phyloP scores from a whole-genome alignment of 2,113 vertebrate genomes.

The Neotoma lepida region DNA sequence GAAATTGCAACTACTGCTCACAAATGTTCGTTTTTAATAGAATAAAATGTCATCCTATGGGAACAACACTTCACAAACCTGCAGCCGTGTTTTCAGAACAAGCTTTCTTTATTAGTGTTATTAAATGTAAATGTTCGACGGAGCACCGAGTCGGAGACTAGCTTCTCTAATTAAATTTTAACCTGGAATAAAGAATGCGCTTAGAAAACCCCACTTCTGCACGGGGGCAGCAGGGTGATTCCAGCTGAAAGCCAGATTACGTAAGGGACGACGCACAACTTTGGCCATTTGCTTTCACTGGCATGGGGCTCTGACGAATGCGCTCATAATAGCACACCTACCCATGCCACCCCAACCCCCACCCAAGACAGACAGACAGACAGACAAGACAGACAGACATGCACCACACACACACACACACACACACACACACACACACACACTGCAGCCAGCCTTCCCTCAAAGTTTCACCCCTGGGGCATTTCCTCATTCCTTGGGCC shows the following conservation, averaged over 20 bases:
- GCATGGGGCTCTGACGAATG: not conserved
- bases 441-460: not conserved
- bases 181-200: not conserved
- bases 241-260: not conserved
- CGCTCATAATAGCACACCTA: not conserved
- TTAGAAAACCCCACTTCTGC: not conserved
- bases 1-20: conserved; percentile 71
- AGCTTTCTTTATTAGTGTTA: conserved; percentile 23
- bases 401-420: not conserved
- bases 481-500: conserved; percentile 27
- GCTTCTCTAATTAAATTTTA: conserved; percentile 63
- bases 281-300: conserved; percentile 22
- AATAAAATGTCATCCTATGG: conserved; percentile 63
- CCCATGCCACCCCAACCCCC: not conserved
- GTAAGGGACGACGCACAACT: not conserved
- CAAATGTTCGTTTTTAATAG: conserved; percentile 75
- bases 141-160: conserved; percentile 62
- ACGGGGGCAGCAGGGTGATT: not conserved
- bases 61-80: conserved; percentile 65
- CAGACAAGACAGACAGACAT: not conserved
- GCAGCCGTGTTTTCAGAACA: conserved; percentile 66
- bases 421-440: not conserved
- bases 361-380: not conserved
- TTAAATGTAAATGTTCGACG: conserved; percentile 58
- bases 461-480: not conserved